phyloP scores from a whole-genome alignment of 2,797 vertebrate species.

The Acrossocheilus wenchowensis region DNA sequence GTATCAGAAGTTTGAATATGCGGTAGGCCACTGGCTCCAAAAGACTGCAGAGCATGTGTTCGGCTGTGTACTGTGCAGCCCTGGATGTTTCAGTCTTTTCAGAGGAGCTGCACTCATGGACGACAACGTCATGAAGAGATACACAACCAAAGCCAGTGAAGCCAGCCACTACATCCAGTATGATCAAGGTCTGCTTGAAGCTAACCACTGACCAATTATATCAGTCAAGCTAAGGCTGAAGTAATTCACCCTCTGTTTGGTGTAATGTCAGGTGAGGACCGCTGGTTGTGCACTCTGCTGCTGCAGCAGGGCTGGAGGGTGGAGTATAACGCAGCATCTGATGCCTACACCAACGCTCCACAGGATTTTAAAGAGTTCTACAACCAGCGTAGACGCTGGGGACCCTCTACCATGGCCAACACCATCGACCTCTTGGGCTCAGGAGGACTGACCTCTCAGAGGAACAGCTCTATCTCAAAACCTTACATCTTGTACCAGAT shows the following conservation, averaged over 20 bases:
- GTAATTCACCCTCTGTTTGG: neutral
- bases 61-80: slow-evolving; percentile 78
- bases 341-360: slow-evolving; percentile 81
- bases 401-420: slow-evolving; percentile 79
- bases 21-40: slow-evolving; percentile 79
- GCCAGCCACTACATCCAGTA: slow-evolving; percentile 76
- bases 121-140: slow-evolving; percentile 80
- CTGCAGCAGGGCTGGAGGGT: slow-evolving; percentile 82
- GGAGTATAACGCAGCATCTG: slow-evolving; percentile 79
- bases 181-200: slow-evolving; percentile 72
- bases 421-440: slow-evolving; percentile 71
- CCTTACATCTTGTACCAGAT: slow-evolving; percentile 78
- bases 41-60: slow-evolving; percentile 79
- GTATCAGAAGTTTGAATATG: slow-evolving; percentile 84
- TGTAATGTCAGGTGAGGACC: slow-evolving; percentile 75
- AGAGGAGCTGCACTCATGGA: slow-evolving; percentile 78
- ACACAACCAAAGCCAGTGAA: slow-evolving; percentile 71
- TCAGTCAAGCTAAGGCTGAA: neutral
- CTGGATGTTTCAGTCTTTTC: slow-evolving; percentile 81
- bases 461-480: slow-evolving; percentile 75
- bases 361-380: slow-evolving; percentile 80
- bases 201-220: neutral
- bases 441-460: slow-evolving; percentile 61
- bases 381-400: slow-evolving; percentile 81
- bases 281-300: slow-evolving; percentile 81